A percentile compares a stretch with the other conserved stretches of the same genome.
phyloP scores from a whole-genome alignment of 2,113 vertebrate genomes.

The Orientallactaga bullata region DNA sequence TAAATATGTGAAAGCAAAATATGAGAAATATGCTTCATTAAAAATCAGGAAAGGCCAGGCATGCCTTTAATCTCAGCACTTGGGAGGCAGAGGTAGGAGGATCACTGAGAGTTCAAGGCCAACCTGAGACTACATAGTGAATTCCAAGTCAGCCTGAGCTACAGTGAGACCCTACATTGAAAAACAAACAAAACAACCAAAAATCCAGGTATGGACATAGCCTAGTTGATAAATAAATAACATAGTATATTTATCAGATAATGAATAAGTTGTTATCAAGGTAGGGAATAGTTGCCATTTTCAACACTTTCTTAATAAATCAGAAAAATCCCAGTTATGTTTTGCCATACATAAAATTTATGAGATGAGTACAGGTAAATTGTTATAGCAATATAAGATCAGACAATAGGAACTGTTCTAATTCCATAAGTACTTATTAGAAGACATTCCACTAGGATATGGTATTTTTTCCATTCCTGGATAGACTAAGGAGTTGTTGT shows the following conservation, averaged over 20 bases:
- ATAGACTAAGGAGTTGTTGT: neutral
- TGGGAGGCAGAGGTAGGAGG: too few relatives aligned
- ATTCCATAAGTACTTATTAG: neutral
- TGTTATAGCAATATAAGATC: neutral
- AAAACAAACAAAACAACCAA: too few relatives aligned
- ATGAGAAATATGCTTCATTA: too few relatives aligned
- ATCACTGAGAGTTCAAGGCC: too few relatives aligned
- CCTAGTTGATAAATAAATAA: neutral
- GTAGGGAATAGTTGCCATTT: neutral
- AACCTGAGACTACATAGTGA: too few relatives aligned
- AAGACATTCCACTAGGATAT: neutral
- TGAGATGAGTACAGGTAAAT: neutral
- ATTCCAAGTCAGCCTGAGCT: too few relatives aligned
- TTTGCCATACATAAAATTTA: neutral
- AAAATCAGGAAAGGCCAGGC: neutral
- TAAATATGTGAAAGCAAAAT: too few relatives aligned
- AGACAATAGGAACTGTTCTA: neutral
- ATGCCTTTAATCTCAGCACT: too few relatives aligned
- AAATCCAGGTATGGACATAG: too few relatives aligned
- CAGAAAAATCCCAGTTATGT: neutral
- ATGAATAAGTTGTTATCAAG: neutral
- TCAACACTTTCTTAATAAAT: neutral
- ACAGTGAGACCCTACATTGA: too few relatives aligned
- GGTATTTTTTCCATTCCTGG: neutral
- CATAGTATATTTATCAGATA: neutral